These are phyloP conservation scores for Lycia hirtaria DNA, from an alignment of 2,888 invertebrate genomes.

Conservation along the genomic window DNA sequence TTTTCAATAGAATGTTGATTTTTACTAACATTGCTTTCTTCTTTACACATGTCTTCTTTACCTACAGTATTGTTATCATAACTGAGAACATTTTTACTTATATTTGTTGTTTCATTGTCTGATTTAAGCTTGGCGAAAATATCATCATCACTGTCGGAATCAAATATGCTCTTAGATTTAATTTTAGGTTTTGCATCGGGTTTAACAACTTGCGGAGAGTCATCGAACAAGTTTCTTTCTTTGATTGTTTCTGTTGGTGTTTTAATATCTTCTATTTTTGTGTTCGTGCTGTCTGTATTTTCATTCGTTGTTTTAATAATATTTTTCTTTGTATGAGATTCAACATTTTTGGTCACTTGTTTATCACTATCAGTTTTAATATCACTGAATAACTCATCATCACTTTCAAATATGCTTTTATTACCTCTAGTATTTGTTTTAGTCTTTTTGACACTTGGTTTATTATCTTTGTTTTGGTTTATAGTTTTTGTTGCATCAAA, in stretches of 20 bases:
- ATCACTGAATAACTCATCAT: conserved; percentile 58
- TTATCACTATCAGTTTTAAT: conserved; percentile 36
- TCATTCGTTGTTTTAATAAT: conserved; percentile 15
- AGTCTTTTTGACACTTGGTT: conserved; percentile 32
- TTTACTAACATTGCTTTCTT: conserved; percentile 2
- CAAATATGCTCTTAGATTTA: conserved; percentile 53
- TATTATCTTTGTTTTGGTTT: conserved; percentile 13
- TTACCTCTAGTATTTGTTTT: conserved; percentile 36
- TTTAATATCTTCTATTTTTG: conserved; percentile 4
- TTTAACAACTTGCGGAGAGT: conserved; percentile 19
- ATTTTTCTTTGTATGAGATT: conserved; percentile 15
- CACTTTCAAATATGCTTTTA: conserved; percentile 61
- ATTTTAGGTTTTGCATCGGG: conserved; percentile 8
- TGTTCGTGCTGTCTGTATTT: background rate
- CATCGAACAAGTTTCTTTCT: conserved; percentile 18
- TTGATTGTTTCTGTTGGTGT: conserved; percentile 19
- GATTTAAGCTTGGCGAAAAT: conserved; percentile 49
- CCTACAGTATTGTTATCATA: background rate
- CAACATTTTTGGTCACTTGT: conserved; percentile 25
- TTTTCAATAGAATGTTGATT: conserved; percentile 14
- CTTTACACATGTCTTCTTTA: conserved; percentile 4
- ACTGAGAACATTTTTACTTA: conserved; percentile 7
- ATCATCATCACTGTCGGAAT: conserved; percentile 61
- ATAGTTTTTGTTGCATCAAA: conserved; percentile 48
- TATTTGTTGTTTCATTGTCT: conserved; percentile 17